phyloP scores from a whole-genome alignment of 2,797 vertebrate species.

The Xenentodon cancila region DNA sequence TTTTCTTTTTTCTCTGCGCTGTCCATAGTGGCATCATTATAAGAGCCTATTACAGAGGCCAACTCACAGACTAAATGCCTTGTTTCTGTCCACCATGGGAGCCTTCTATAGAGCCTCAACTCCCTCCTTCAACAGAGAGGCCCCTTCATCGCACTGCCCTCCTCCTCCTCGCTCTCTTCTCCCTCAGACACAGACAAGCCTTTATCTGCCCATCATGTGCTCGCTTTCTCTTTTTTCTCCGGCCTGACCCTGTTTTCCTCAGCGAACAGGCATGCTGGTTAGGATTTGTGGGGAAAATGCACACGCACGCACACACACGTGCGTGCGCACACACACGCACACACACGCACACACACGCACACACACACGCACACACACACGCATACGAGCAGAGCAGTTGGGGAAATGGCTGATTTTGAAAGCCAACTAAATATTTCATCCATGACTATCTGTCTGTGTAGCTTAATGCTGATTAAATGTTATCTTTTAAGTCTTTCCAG shows the following conservation, averaged over 20 bases:
- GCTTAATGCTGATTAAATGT: conserved; percentile 73
- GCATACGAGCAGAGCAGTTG: conserved; percentile 15
- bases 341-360: too few relatives aligned
- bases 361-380: conserved; percentile 1
- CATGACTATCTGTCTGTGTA: conserved; percentile 52
- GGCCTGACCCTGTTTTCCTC: conserved; percentile 68
- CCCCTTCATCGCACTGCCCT: conserved; percentile 69
- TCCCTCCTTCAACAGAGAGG: conserved; percentile 68
- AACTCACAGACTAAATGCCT: conserved; percentile 68
- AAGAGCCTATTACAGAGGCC: conserved; percentile 62
- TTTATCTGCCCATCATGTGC: conserved; percentile 79
- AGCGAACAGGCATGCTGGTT: conserved; percentile 50
- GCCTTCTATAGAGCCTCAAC: conserved; percentile 62
- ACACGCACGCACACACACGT: too few relatives aligned
- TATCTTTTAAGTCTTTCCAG: conserved; percentile 70
- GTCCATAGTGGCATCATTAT: conserved; percentile 67
- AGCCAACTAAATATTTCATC: conserved; percentile 64
- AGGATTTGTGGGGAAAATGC: conserved; percentile 39
- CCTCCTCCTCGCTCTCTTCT: conserved; percentile 63
- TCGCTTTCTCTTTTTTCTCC: conserved; percentile 52
- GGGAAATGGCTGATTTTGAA: conserved; percentile 57
- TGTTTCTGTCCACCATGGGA: conserved; percentile 66
- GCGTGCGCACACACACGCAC: too few relatives aligned
- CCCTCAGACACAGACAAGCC: conserved; percentile 73
- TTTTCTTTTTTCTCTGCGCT: conserved; percentile 19